Conservation (phyloP, 2,888 invertebrate genomes). For the Chaetogeoica ovagalla region DNA sequence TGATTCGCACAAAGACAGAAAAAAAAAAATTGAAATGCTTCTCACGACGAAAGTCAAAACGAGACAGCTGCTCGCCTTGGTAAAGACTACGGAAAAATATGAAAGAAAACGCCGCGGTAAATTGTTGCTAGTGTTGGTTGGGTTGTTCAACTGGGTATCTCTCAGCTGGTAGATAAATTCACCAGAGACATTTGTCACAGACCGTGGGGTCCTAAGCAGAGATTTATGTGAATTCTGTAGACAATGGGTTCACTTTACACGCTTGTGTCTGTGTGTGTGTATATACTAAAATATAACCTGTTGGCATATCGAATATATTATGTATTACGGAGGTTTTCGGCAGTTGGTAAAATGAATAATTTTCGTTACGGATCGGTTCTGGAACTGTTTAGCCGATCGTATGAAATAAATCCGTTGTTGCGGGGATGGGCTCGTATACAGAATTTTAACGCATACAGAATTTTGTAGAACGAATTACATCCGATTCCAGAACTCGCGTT, state of each 20-base stretch:
- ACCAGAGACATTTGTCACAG: slow-evolving; percentile 30
- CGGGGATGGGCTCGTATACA: no score
- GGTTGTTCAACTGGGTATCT: neutral
- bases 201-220: slow-evolving; percentile 12
- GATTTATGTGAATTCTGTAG: slow-evolving; percentile 15
- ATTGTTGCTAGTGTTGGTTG: no score
- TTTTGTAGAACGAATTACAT: no score
- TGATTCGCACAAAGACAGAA: neutral
- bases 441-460: no score
- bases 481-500: no score
- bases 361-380: no score
- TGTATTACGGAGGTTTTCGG: no score
- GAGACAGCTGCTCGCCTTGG: no score
- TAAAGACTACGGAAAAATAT: neutral
- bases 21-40: neutral
- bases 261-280: neutral
- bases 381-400: no score
- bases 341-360: no score
- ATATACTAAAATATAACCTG: slow-evolving; percentile 13
- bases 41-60: slow-evolving; percentile 4
- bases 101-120: neutral
- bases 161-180: slow-evolving; percentile 8
- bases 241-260: neutral
- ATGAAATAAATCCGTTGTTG: no score
- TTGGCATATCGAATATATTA: slow-evolving; percentile 9